Evolutionary conservation across 1,140 invertebrate genomes (phyloP).

Genomic region (Zaprionus capensis): DNA sequence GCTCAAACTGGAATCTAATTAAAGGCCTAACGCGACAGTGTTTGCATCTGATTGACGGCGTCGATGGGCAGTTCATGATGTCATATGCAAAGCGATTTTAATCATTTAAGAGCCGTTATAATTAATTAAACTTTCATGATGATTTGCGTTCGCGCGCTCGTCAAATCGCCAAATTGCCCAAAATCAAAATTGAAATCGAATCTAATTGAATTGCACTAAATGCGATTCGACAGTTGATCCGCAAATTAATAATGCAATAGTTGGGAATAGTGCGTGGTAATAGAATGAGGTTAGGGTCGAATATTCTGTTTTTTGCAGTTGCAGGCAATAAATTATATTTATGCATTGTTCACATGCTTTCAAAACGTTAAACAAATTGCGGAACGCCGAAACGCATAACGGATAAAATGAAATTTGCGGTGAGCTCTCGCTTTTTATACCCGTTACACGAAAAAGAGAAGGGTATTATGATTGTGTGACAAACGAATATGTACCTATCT

Average conservation of each 20-base stretch:
- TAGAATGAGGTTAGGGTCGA: background rate
- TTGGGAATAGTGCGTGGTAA: background rate
- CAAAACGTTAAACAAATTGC: conserved; percentile 65
- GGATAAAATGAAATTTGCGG: conserved; percentile 43
- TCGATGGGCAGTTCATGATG: background rate
- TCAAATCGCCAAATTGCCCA: background rate
- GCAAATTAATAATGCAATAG: background rate
- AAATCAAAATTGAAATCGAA: conserved; percentile 15
- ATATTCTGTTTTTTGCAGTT: conserved; percentile 12
- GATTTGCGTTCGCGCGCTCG: background rate
- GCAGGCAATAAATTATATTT: conserved; percentile 62
- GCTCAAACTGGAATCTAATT: background rate
- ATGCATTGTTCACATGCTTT: conserved; percentile 45
- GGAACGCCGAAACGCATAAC: conserved; percentile 22
- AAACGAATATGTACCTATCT: too few species aligned
- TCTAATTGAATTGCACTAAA: conserved; percentile 3
- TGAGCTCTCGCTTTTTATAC: background rate
- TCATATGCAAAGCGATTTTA: conserved; percentile 10
- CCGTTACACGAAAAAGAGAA: background rate
- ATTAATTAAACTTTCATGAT: conserved; percentile 22
- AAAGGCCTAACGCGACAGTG: conserved; percentile 1
- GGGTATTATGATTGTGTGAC: too few species aligned
- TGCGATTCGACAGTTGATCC: background rate
- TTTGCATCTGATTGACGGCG: background rate
- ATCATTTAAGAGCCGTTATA: conserved; percentile 21